Percentiles rank a stretch among this genome's conserved stretches.
Evolutionary conservation across 2,113 vertebrate species (phyloP).

Genomic region (Chloroceryle aenea): DNA sequence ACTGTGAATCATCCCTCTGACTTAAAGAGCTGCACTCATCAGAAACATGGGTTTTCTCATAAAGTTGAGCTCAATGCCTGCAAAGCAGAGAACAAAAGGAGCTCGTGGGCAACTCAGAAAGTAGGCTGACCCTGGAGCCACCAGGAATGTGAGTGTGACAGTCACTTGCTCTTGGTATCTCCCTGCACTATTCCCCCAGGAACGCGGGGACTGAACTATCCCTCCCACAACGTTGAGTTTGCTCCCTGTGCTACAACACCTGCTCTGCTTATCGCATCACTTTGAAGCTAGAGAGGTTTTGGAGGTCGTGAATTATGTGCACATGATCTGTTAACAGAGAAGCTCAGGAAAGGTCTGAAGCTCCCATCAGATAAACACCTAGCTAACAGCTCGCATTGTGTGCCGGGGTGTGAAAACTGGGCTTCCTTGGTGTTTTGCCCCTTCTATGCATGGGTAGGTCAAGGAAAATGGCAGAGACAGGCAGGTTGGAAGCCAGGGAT

Average conservation of each 20-base stretch:
- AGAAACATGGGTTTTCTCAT: background rate
- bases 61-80: background rate
- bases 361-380: background rate
- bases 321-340: background rate
- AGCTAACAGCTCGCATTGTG: accelerated
- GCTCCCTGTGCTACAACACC: background rate
- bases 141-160: background rate
- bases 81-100: background rate
- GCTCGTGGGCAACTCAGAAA: accelerated
- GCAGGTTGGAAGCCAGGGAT: background rate
- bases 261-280: background rate
- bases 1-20: background rate
- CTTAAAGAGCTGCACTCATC: background rate
- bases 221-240: accelerated
- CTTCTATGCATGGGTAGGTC: background rate
- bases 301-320: background rate
- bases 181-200: background rate
- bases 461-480: background rate
- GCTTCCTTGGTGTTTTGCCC: background rate
- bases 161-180: background rate
- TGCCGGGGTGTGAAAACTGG: background rate
- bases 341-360: background rate
- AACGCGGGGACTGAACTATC: accelerated
- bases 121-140: background rate
- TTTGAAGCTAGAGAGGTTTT: background rate